Percentiles rank a stretch among this genome's conserved stretches.
Evolutionary conservation across 2,797 vertebrate species (phyloP).

Genomic region (Sciurus carolinensis): DNA sequence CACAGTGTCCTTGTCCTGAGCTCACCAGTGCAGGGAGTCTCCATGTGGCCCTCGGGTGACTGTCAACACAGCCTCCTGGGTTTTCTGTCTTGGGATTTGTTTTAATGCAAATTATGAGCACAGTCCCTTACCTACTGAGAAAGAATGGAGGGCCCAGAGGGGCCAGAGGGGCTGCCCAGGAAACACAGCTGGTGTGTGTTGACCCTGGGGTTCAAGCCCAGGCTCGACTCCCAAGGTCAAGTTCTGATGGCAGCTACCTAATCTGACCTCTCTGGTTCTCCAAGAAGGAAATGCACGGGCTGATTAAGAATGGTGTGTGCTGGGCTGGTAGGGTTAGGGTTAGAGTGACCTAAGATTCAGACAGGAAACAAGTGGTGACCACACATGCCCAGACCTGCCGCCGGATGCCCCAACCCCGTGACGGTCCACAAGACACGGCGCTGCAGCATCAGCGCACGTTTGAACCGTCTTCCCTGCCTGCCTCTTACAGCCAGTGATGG

Average conservation of each 20-base stretch:
- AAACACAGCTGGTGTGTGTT: accelerated
- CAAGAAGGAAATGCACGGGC: neutral
- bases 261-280: neutral
- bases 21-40: neutral
- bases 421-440: neutral
- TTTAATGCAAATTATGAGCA: neutral
- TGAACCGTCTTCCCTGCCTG: neutral
- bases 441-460: accelerated
- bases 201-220: neutral
- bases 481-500: no score
- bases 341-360: neutral
- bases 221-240: no score
- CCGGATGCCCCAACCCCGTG: accelerated
- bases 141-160: accelerated
- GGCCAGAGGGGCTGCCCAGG: no score
- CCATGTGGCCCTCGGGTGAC: accelerated
- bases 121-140: neutral
- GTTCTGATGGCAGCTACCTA: neutral
- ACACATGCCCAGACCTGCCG: neutral
- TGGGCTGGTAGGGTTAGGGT: accelerated
- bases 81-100: neutral
- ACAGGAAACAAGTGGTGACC: neutral
- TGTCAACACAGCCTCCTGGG: accelerated
- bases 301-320: neutral
- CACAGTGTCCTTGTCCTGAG: neutral